A percentile compares a stretch with the other conserved stretches of the same genome.
Evolutionary conservation across 2,797 vertebrate genomes (phyloP).

Genomic region (Falco peregrinus): DNA sequence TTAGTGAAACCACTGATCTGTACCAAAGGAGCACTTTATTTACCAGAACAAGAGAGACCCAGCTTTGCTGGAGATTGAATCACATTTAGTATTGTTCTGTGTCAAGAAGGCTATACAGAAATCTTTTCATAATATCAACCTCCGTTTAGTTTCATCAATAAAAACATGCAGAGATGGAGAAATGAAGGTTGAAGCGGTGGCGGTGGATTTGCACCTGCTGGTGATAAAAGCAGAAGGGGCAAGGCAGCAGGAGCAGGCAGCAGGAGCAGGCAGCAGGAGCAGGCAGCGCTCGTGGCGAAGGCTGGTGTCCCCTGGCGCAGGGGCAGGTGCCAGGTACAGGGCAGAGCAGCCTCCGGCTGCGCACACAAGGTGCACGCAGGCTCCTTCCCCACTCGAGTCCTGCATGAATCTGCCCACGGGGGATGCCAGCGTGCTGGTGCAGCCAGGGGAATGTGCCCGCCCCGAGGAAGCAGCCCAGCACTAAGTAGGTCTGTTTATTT

Average conservation of each 20-base stretch:
- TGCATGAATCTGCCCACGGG: accelerated
- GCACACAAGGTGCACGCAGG: accelerated
- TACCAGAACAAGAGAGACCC: neutral
- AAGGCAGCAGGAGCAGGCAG: too few species aligned
- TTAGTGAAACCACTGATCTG: neutral
- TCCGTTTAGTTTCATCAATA: accelerated
- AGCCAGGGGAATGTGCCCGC: neutral
- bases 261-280: too few species aligned
- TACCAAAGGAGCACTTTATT: neutral
- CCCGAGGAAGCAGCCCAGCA: neutral
- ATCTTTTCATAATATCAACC: accelerated
- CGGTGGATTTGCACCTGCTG: neutral
- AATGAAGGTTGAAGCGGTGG: accelerated
- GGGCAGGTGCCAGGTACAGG: neutral
- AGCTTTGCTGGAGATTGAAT: neutral
- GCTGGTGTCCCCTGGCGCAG: accelerated
- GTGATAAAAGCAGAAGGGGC: neutral
- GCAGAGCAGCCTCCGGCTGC: accelerated
- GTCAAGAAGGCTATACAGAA: neutral
- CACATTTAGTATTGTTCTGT: accelerated
- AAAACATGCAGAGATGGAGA: neutral
- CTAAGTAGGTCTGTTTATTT: neutral
- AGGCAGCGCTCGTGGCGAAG: accelerated
- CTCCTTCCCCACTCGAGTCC: accelerated
- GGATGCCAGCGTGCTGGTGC: neutral